phyloP scores from a whole-genome alignment of 1,140 invertebrate species.

The Drosophila jambulina region DNA sequence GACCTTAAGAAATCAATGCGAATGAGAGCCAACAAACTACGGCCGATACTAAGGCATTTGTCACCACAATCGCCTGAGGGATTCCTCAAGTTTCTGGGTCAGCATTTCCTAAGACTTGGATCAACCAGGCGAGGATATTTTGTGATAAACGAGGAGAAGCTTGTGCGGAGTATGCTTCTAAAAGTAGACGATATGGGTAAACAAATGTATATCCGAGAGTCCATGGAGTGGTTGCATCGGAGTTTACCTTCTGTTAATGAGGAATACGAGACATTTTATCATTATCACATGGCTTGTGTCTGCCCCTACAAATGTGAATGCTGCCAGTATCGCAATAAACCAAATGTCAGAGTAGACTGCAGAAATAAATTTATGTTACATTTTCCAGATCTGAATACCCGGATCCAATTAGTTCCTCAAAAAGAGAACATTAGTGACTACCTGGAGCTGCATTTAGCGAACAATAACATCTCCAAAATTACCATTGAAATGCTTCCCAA shows the following conservation, averaged over 20 bases:
- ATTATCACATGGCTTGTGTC: neutral
- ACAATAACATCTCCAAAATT: slow-evolving; percentile 10
- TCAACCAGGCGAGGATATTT: neutral
- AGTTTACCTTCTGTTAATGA: neutral
- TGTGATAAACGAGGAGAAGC: slow-evolving; percentile 1
- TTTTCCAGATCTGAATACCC: neutral
- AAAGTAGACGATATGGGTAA: neutral
- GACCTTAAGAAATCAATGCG: neutral
- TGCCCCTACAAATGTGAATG: slow-evolving; percentile 26
- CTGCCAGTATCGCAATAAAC: neutral
- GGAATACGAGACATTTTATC: slow-evolving; percentile 9
- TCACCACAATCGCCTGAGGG: neutral
- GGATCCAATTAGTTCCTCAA: neutral
- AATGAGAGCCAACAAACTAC: neutral
- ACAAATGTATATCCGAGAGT: slow-evolving; percentile 13
- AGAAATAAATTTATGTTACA: neutral
- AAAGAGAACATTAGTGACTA: neutral
- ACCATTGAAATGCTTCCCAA: neutral
- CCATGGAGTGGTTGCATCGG: slow-evolving; percentile 16
- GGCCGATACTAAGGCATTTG: neutral
- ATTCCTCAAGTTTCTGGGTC: slow-evolving; percentile 13
- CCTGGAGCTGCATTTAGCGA: slow-evolving; percentile 5
- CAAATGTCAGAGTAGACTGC: slow-evolving; percentile 4
- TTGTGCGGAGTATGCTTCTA: neutral
- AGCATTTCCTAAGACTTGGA: slow-evolving; percentile 13